Conservation (phyloP, 2,888 invertebrate species). For the Hybos culiciformis region DNA sequence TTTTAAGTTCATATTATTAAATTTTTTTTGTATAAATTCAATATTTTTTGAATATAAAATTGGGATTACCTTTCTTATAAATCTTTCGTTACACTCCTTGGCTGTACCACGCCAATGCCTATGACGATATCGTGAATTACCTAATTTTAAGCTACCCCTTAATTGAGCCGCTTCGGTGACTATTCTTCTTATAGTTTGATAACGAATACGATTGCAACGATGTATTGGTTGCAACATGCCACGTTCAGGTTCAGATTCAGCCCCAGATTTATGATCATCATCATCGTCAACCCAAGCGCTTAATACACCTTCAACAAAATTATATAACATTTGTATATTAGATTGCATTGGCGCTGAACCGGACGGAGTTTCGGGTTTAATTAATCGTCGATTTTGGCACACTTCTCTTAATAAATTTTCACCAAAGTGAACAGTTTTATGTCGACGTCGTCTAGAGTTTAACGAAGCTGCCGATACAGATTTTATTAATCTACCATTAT, state of each 20-base stretch:
- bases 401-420: conserved; percentile 62
- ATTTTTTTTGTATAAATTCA: no score
- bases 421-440: conserved; percentile 67
- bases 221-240: conserved; percentile 38
- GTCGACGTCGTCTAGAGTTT: conserved; percentile 53
- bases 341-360: conserved; percentile 45
- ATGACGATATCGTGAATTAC: conserved; percentile 59
- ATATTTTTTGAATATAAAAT: no score
- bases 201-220: conserved; percentile 45
- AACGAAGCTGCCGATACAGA: conserved; percentile 47
- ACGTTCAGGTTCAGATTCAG: conserved; percentile 60
- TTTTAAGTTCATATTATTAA: no score
- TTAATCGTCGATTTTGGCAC: conserved; percentile 52
- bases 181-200: conserved; percentile 52
- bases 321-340: conserved; percentile 67
- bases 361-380: conserved; percentile 35
- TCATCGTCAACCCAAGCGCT: conserved; percentile 64
- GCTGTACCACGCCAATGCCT: conserved; percentile 76
- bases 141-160: conserved; percentile 50
- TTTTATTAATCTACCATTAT: conserved; percentile 30
- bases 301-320: conserved; percentile 65
- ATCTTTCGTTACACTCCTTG: conserved; percentile 76
- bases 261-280: conserved; percentile 49
- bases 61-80: conserved; percentile 73
- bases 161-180: conserved; percentile 57